Evolutionary conservation across 2,888 invertebrate genomes (phyloP).

Genomic region (Antitype chi): DNA sequence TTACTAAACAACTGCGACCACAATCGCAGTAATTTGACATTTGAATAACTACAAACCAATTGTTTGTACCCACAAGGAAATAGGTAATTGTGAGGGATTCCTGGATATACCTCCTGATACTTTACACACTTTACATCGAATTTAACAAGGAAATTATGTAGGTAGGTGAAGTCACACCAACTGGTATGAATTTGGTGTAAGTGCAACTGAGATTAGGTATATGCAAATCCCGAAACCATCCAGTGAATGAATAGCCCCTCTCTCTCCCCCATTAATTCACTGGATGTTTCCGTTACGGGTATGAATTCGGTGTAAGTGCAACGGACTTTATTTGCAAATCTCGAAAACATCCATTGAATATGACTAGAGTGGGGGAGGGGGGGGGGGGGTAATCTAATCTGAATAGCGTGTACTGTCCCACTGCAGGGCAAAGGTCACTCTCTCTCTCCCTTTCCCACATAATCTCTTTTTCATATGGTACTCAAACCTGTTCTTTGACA

Average conservation of each 20-base stretch:
- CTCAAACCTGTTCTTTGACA: too few species aligned
- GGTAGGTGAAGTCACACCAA: neutral
- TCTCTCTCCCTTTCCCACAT: too few species aligned
- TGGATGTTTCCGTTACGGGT: neutral
- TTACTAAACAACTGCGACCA: slow-evolving; percentile 19
- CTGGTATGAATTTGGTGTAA: neutral
- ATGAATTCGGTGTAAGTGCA: neutral
- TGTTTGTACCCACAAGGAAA: slow-evolving; percentile 16
- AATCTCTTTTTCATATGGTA: too few species aligned
- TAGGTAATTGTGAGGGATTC: neutral
- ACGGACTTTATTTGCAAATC: neutral
- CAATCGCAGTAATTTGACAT: slow-evolving; percentile 25
- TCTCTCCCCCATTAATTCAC: too few species aligned
- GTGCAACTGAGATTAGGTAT: neutral
- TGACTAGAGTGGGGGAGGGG: too few species aligned
- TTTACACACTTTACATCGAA: neutral
- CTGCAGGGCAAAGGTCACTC: too few species aligned
- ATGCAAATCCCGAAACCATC: neutral
- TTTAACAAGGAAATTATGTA: neutral
- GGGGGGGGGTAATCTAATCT: too few species aligned
- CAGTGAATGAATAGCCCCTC: neutral
- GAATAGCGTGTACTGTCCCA: too few species aligned
- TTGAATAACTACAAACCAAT: neutral
- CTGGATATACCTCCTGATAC: neutral
- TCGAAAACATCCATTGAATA: neutral